A percentile compares a stretch with the other conserved stretches of the same genome.
phyloP scores from a whole-genome alignment of 1,140 invertebrate species.

The Drosophila orena region DNA sequence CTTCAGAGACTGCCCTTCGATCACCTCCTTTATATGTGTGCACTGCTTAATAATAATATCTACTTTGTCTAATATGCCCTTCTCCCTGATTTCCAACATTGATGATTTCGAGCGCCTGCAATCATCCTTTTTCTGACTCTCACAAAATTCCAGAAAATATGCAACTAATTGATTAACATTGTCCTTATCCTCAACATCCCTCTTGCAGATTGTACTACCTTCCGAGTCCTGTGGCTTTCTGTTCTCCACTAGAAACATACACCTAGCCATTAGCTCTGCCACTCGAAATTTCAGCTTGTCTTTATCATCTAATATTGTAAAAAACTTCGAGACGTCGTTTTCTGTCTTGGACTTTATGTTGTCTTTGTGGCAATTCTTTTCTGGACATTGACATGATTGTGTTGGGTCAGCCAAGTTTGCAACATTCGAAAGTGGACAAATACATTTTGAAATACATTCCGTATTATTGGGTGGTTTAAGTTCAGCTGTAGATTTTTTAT shows the following conservation, averaged over 20 bases:
- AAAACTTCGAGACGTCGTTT: neutral
- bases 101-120: neutral
- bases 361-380: too few species aligned
- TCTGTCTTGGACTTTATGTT: neutral
- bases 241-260: neutral
- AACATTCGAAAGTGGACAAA: too few species aligned
- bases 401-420: too few species aligned
- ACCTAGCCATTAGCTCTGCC: constrained; percentile 13
- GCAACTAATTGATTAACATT: neutral
- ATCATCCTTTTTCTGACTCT: neutral
- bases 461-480: too few species aligned
- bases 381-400: too few species aligned
- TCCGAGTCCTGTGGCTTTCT: neutral
- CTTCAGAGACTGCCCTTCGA: neutral
- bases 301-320: neutral
- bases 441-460: too few species aligned
- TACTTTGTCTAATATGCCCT: neutral
- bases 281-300: constrained; percentile 5
- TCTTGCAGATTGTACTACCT: too few species aligned
- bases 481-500: neutral
- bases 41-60: neutral
- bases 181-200: neutral
- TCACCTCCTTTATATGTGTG: neutral
- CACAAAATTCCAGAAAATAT: neutral
- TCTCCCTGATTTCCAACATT: neutral